Percentiles rank a stretch among this genome's conserved stretches.
Conservation (phyloP, 2,113 vertebrate genomes). For the Gorsachius goisagi region DNA sequence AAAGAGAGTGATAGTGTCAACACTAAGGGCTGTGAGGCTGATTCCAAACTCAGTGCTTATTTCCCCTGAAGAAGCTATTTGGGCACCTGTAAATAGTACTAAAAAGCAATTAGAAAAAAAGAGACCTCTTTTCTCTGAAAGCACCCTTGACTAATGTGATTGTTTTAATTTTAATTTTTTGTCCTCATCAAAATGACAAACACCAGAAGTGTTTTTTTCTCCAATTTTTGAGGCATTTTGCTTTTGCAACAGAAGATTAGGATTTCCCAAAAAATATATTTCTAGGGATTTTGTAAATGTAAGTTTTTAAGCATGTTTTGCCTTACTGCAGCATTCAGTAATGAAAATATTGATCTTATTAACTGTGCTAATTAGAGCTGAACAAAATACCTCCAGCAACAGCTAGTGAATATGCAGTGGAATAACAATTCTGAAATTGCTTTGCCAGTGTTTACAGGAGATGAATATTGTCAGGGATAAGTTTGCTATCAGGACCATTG, state of each 20-base stretch:
- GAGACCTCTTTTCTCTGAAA: neutral
- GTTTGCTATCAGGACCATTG: neutral
- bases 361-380: conserved; percentile 61
- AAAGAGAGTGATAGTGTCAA: neutral
- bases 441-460: conserved; percentile 23
- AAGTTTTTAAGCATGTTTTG: conserved; percentile 16
- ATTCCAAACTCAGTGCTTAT: neutral
- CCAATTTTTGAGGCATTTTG: neutral
- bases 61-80: neutral
- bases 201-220: neutral
- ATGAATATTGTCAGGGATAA: conserved; percentile 7
- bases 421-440: conserved; percentile 41
- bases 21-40: neutral
- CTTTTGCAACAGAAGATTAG: neutral
- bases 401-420: conserved; percentile 38
- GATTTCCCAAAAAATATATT: neutral
- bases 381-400: conserved; percentile 58
- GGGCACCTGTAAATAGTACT: neutral
- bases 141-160: neutral
- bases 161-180: neutral
- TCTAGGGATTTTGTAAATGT: neutral
- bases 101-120: neutral
- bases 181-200: neutral
- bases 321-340: conserved; percentile 10
- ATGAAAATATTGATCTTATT: conserved; percentile 68